A percentile compares a stretch with the other conserved stretches of the same genome.
These are phyloP conservation scores for Promerops cafer DNA, from an alignment of 2,113 vertebrate genomes.

Conservation along the genomic window DNA sequence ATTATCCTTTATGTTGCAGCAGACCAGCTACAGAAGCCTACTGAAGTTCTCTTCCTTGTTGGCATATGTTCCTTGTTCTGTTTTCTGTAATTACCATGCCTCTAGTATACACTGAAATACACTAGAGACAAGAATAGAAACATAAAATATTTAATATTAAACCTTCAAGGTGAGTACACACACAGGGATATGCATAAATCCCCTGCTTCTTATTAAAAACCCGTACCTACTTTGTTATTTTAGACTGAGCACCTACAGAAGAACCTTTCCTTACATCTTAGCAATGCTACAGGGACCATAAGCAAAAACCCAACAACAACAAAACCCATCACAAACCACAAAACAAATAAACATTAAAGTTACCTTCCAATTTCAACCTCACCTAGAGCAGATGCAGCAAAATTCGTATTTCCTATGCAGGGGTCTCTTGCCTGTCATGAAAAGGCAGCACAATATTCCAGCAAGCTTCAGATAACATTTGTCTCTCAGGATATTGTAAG, in stretches of 20 bases:
- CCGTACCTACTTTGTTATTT: neutral
- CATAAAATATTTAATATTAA: constrained; percentile 12
- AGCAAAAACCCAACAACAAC: neutral
- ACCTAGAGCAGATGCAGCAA: neutral
- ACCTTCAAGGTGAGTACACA: neutral
- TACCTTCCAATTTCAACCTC: neutral
- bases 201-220: neutral
- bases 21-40: neutral
- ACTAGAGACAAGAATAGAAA: neutral
- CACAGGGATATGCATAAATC: neutral
- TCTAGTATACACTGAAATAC: neutral
- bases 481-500: neutral
- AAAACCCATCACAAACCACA: neutral
- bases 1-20: neutral
- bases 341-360: neutral
- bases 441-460: neutral
- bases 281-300: neutral
- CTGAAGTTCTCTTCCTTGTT: neutral
- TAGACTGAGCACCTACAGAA: neutral
- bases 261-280: neutral
- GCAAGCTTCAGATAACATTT: neutral
- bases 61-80: neutral
- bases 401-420: neutral
- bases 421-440: neutral
- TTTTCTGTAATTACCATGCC: neutral